Evolutionary conservation across 2,113 vertebrate genomes (phyloP).

Genomic region (Tapirus terrestris): DNA sequence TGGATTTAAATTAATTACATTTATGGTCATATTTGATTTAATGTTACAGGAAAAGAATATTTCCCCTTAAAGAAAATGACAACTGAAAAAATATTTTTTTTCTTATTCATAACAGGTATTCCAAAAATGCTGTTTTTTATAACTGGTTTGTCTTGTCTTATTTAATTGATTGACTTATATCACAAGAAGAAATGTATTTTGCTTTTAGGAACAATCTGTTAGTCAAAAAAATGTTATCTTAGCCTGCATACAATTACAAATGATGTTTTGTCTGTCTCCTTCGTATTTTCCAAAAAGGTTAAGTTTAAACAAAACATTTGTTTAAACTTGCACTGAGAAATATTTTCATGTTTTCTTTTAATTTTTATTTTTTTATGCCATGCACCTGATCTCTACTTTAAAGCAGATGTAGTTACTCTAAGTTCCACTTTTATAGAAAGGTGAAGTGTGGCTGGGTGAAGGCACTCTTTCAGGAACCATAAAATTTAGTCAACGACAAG

Average conservation of each 20-base stretch:
- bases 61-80: conserved; percentile 14
- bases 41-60: background rate
- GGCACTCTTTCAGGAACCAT: background rate
- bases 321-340: background rate
- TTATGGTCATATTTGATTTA: conserved; percentile 9
- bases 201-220: conserved; percentile 42
- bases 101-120: background rate
- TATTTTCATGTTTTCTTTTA: background rate
- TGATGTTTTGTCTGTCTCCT: background rate
- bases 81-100: background rate
- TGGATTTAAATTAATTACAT: background rate
- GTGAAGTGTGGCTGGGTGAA: background rate
- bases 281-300: conserved; percentile 38
- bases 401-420: conserved; percentile 4
- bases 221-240: background rate
- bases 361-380: background rate
- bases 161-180: background rate
- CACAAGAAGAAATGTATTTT: conserved; percentile 39
- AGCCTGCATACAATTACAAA: background rate
- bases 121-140: background rate
- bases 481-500: background rate
- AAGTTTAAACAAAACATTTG: conserved; percentile 25
- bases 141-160: background rate
- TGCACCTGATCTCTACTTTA: background rate
- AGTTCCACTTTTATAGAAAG: background rate